Evolutionary conservation across 1,140 invertebrate genomes (phyloP).

Genomic region (Nilaparvata lugens): DNA sequence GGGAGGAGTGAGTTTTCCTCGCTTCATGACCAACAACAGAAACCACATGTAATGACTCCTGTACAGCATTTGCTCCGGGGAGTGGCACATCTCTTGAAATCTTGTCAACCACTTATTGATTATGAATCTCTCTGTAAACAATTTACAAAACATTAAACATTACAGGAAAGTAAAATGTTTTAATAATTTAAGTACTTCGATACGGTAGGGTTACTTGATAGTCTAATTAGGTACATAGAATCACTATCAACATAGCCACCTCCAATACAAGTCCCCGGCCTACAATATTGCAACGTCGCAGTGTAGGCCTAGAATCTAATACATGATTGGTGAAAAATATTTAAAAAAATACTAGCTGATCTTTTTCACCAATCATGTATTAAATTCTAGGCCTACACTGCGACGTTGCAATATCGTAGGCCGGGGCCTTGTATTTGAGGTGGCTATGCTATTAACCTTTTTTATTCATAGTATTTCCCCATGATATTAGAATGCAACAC

Average conservation of each 20-base stretch:
- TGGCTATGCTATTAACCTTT: background rate
- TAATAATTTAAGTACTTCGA: too few species aligned
- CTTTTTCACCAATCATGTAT: too few species aligned
- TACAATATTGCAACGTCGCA: too few species aligned
- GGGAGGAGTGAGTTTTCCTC: conserved; percentile 31
- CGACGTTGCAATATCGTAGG: too few species aligned
- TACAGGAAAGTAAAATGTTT: too few species aligned
- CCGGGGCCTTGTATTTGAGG: too few species aligned
- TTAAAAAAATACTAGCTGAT: too few species aligned
- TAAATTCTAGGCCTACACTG: too few species aligned
- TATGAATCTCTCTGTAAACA: background rate
- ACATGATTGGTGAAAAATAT: too few species aligned
- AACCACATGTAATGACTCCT: conserved; percentile 36
- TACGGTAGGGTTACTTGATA: background rate
- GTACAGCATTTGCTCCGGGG: background rate
- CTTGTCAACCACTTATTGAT: background rate
- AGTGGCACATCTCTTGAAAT: background rate
- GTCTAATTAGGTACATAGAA: background rate
- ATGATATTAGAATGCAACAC: background rate
- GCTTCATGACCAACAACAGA: conserved; percentile 34
- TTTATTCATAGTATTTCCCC: background rate
- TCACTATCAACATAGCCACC: too few species aligned
- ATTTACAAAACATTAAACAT: background rate
- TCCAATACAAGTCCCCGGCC: too few species aligned
- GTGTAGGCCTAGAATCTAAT: too few species aligned